Percentiles rank a stretch among this genome's conserved stretches.
Evolutionary conservation across 2,888 invertebrate genomes (phyloP).

Genomic region (Drosophila falleni): DNA sequence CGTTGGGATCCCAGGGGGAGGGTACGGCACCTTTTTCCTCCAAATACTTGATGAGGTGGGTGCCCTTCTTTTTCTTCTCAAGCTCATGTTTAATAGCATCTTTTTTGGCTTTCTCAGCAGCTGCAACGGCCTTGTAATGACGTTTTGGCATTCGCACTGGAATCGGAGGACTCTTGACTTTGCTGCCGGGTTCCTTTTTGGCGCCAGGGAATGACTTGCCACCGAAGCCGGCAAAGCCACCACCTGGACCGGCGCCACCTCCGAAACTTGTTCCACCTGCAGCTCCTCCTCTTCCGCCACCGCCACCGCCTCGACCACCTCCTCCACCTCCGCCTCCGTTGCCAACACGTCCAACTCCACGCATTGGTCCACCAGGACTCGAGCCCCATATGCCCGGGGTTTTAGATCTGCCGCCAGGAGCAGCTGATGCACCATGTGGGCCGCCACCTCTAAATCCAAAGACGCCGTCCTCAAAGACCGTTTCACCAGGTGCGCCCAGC

Average conservation of each 20-base stretch:
- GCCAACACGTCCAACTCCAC: conserved; percentile 8
- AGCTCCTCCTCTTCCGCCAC: neutral
- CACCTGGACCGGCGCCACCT: neutral
- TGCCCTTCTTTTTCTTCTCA: conserved; percentile 33
- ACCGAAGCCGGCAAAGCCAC: conserved; percentile 4
- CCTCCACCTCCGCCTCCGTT: neutral
- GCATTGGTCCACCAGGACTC: conserved; percentile 1
- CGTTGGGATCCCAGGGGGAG: conserved; percentile 48
- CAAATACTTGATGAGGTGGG: conserved; percentile 62
- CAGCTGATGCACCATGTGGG: conserved; percentile 32
- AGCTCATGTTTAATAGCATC: conserved; percentile 11
- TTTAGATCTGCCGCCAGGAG: conserved; percentile 1
- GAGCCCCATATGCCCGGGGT: conserved; percentile 15
- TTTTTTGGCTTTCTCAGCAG: conserved; percentile 20
- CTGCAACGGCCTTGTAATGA: conserved; percentile 11
- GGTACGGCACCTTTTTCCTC: conserved; percentile 33
- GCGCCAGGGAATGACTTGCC: conserved; percentile 34
- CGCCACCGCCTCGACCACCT: neutral
- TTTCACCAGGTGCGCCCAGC: conserved; percentile 44
- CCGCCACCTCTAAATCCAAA: conserved; percentile 62
- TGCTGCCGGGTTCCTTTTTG: conserved; percentile 20
- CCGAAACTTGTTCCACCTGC: neutral
- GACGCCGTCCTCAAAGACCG: conserved; percentile 61
- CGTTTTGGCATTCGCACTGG: conserved; percentile 49
- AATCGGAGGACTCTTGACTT: conserved; percentile 26